These are phyloP conservation scores for Coreius guichenoti DNA, from an alignment of 2,797 vertebrate species.

Conservation along the genomic window DNA sequence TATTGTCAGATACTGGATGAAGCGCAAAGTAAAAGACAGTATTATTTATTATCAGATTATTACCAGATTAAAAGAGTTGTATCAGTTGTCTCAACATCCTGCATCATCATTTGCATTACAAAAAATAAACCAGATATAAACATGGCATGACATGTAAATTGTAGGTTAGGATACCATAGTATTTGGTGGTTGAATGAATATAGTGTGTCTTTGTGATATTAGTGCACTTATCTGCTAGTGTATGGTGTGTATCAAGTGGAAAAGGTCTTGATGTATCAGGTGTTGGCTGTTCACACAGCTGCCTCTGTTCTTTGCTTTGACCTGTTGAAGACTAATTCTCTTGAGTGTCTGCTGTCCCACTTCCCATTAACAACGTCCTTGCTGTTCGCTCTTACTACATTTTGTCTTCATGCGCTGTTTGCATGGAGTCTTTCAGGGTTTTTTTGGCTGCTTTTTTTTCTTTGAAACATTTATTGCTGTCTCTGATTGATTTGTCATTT, in stretches of 20 bases:
- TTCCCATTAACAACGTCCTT: conserved; percentile 62
- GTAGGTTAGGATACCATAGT: not conserved
- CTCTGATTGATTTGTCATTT: not conserved
- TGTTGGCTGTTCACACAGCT: conserved; percentile 59
- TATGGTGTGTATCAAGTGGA: conserved; percentile 15
- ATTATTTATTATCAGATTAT: not conserved
- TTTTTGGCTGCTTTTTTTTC: not conserved
- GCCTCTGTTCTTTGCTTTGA: conserved; percentile 62
- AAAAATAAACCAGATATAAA: conserved; percentile 1
- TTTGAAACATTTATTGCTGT: not conserved
- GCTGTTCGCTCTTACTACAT: conserved; percentile 52
- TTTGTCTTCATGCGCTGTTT: conserved; percentile 37
- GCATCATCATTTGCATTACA: conserved; percentile 20
- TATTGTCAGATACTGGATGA: not conserved
- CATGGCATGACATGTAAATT: conserved; percentile 24
- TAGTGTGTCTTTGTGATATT: conserved; percentile 16
- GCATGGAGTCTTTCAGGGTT: not conserved
- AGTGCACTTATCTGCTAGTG: conserved; percentile 9
- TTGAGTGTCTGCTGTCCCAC: conserved; percentile 64
- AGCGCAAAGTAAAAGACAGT: not conserved
- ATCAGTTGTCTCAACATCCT: not conserved
- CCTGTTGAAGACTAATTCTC: conserved; percentile 60
- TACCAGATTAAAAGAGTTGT: not conserved
- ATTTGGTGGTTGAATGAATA: not conserved
- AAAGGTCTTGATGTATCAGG: conserved; percentile 51